Conservation (phyloP, 2,113 vertebrate species). For the Cyanoliseus patagonus region DNA sequence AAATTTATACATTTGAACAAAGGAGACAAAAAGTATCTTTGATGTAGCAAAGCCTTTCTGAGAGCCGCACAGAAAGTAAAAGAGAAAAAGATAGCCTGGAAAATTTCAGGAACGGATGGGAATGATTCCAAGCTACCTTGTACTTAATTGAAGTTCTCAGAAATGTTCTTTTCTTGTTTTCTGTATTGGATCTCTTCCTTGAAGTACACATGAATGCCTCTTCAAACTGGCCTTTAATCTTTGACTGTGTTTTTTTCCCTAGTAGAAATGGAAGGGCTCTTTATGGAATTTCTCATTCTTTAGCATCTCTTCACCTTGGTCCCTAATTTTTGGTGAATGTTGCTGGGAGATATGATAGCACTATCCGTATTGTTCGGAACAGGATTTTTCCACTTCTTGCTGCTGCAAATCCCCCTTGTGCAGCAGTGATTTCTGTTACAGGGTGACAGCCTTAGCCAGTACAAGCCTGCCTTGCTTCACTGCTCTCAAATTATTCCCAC, state of each 20-base stretch:
- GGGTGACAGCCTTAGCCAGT: background rate
- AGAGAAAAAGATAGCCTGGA: slow-evolving; percentile 55
- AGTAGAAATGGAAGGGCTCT: background rate
- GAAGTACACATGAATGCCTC: slow-evolving; percentile 36
- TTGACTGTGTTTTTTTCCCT: slow-evolving; percentile 3
- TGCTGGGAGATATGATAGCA: background rate
- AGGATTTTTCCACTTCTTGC: background rate
- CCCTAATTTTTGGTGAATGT: background rate
- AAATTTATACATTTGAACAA: slow-evolving; percentile 69
- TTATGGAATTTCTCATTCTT: background rate
- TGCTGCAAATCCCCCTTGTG: background rate
- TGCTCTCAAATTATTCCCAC: background rate
- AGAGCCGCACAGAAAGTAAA: slow-evolving; percentile 19
- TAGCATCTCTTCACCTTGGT: background rate
- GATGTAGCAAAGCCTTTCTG: slow-evolving; percentile 63
- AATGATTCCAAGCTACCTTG: slow-evolving; percentile 66
- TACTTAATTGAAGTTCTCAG: slow-evolving; percentile 58
- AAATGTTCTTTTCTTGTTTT: slow-evolving; percentile 59
- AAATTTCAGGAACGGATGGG: slow-evolving; percentile 61
- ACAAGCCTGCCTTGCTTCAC: background rate
- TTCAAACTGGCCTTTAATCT: slow-evolving; percentile 45
- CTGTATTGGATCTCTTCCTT: slow-evolving; percentile 33
- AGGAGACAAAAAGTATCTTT: slow-evolving; percentile 65
- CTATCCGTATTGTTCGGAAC: accelerated
- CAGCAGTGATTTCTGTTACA: background rate